phyloP scores from a whole-genome alignment of 35 echinoderm and acorn worm genomes.

The Amphiura filiformis region DNA sequence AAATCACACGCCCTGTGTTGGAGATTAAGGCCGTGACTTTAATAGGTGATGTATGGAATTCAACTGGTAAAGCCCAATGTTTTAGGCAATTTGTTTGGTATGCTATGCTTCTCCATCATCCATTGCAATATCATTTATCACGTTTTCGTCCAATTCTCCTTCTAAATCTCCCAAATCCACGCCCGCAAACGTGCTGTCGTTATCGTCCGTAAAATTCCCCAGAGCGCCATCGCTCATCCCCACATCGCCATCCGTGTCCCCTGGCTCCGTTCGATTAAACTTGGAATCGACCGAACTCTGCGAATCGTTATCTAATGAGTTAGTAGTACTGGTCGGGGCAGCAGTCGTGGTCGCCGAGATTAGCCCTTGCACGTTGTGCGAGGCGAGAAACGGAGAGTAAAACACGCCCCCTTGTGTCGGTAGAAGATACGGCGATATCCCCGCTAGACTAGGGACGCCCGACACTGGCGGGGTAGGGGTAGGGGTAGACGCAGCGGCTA shows the following conservation, averaged over 20 bases:
- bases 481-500: not conserved
- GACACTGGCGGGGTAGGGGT: slow-evolving; percentile 17
- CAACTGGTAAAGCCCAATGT: too few relatives aligned
- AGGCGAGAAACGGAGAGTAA: slow-evolving; percentile 80
- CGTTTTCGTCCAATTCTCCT: not conserved
- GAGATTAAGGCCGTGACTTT: too few relatives aligned
- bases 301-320: not conserved
- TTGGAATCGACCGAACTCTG: not conserved
- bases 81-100: too few relatives aligned
- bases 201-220: not conserved
- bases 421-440: slow-evolving; percentile 70
- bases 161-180: slow-evolving; percentile 1
- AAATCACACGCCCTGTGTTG: too few relatives aligned
- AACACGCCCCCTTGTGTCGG: slow-evolving; percentile 70
- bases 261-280: not conserved
- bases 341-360: not conserved
- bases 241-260: not conserved
- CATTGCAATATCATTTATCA: not conserved
- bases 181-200: not conserved
- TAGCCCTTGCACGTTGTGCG: slow-evolving; percentile 41
- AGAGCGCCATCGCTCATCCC: not conserved
- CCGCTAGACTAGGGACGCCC: slow-evolving; percentile 18
- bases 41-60: too few relatives aligned
- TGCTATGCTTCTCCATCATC: not conserved
- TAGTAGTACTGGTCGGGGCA: not conserved